Evolutionary conservation across 2,888 invertebrate genomes (phyloP).

Genomic region (Celastrina argiolus): DNA sequence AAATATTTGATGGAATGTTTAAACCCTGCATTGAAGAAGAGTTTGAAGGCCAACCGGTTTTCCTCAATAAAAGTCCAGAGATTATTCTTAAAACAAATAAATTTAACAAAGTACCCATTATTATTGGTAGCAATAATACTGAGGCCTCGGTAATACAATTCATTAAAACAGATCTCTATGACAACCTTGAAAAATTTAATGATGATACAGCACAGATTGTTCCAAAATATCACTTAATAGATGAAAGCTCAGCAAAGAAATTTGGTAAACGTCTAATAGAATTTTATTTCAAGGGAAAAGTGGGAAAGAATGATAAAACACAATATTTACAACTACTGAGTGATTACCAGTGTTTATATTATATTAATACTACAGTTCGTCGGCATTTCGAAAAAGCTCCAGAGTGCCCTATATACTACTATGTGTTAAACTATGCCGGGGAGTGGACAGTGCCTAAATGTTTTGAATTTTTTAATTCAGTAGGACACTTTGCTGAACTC

Average conservation of each 20-base stretch:
- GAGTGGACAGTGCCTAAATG: constrained; percentile 56
- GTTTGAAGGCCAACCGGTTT: constrained; percentile 63
- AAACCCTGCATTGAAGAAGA: constrained; percentile 67
- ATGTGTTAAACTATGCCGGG: constrained; percentile 57
- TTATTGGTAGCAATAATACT: constrained; percentile 63
- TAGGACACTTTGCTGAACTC: constrained; percentile 62
- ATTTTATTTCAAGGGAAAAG: constrained; percentile 59
- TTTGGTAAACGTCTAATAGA: constrained; percentile 56
- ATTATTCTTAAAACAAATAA: constrained; percentile 60
- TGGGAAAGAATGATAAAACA: constrained; percentile 52
- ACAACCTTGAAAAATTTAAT: constrained; percentile 56
- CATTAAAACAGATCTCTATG: constrained; percentile 47
- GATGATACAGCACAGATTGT: constrained; percentile 52
- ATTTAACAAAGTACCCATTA: constrained; percentile 64
- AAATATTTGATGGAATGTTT: constrained; percentile 52
- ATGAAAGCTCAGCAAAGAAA: constrained; percentile 44
- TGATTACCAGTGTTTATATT: constrained; percentile 64
- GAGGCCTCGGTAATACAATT: constrained; percentile 54
- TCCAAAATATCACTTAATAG: constrained; percentile 51
- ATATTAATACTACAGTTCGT: constrained; percentile 59
- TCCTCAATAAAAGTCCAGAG: constrained; percentile 59
- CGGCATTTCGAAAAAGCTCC: constrained; percentile 53
- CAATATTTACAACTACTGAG: constrained; percentile 62
- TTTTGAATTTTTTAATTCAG: constrained; percentile 48
- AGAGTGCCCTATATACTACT: constrained; percentile 59